Evolutionary conservation across 2,797 vertebrate species (phyloP), one percentile per base, ranked within the genome.

Genomic region (Epinephelus malabaricus): DNA sequence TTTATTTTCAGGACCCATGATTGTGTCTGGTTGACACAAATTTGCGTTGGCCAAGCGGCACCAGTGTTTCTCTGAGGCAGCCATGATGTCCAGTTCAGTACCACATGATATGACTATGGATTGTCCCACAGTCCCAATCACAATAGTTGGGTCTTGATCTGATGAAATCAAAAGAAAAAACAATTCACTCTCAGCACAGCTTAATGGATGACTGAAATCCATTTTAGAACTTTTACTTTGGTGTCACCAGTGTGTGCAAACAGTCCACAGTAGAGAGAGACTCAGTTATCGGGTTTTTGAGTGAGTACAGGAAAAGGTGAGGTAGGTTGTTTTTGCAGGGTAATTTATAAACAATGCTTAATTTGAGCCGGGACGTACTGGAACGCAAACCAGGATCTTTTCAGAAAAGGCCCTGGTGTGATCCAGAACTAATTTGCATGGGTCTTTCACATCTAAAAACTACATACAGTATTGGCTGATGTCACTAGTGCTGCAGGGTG

Each of bases 51-150:
- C 19, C 34, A 60, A 50, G 8, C 45, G 73, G 46, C 73, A 75
- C 73, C 67, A 78, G 43, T 63, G 21, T 70, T 58, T 69, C 25
- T 55, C 27, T 13, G 30, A 43, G 67, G 60, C 21, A 2, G 43
- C 12, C 43, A 9, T 25, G n/a, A 18, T 45, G 46, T 78, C 45
- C 43, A 7, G 38, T 9, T 54, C 30, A 19, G 5, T 12, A 17
- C 51, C 34, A 8, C 53, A 43, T 27, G 60, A 55, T 12, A 70
- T 25, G 21, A 50, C 43, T 2, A 64, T 6, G 12, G 75, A 50
- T 14, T 49, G 34, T 25, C 45, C 60, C n/a, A 40, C 23, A 62
- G 43, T 17, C n/a, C 60, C 67, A 43, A 70, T 51, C 67, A 69
- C 50, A 17, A 63, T 21, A 23, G 21, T 50, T 27, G 27, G 21